Conservation (phyloP, 2,888 invertebrate genomes). For the Tricholauxania praeusta region DNA sequence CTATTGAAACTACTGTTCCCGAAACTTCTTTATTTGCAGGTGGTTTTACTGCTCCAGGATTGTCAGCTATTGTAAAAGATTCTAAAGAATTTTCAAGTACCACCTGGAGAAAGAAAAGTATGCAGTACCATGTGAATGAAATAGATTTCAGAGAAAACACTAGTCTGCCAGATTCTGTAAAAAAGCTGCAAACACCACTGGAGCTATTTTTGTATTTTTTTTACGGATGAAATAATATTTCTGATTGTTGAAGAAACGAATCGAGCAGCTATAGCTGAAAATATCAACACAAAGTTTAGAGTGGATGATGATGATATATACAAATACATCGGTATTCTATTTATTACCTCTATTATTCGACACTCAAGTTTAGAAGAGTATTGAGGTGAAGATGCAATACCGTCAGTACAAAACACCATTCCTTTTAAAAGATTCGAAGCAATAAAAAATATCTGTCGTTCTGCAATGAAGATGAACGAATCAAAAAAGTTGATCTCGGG, state of each 20-base stretch:
- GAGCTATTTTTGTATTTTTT: too few species aligned
- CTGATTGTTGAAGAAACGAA: too few species aligned
- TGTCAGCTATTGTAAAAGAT: background rate
- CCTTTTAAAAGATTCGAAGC: conserved; percentile 39
- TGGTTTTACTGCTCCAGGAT: background rate
- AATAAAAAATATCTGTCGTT: conserved; percentile 44
- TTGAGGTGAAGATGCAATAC: conserved; percentile 42
- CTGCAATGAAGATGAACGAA: conserved; percentile 40
- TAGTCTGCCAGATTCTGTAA: background rate
- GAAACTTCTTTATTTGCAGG: background rate
- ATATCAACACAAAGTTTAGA: conserved; percentile 27
- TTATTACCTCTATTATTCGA: conserved; percentile 41
- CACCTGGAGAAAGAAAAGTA: conserved; percentile 14
- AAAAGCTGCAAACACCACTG: too few species aligned
- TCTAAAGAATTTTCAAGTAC: conserved; percentile 4
- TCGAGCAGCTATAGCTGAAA: conserved; percentile 17
- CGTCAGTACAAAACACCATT: conserved; percentile 40
- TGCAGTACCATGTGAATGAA: conserved; percentile 28
- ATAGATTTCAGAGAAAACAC: conserved; percentile 26
- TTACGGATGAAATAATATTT: too few species aligned
- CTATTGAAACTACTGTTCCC: background rate
- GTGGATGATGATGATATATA: conserved; percentile 24
- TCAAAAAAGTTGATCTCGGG: conserved; percentile 41
- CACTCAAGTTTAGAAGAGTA: conserved; percentile 44
- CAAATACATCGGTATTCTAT: conserved; percentile 39